phyloP scores from a whole-genome alignment of 2,888 invertebrate species.

The Protonemura montana region DNA sequence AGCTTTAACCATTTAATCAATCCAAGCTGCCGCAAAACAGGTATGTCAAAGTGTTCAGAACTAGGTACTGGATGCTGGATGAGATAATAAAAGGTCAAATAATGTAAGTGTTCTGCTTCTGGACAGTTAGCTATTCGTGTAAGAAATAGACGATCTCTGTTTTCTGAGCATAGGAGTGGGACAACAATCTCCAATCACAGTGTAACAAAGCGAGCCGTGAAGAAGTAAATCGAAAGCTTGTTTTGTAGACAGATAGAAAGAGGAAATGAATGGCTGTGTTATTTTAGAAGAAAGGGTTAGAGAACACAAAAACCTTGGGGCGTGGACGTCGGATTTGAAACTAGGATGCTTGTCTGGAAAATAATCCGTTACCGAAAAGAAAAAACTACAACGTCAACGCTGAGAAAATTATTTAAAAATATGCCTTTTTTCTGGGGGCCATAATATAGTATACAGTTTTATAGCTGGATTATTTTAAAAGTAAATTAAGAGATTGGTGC shows the following conservation, averaged over 20 bases:
- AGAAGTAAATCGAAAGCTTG: neutral
- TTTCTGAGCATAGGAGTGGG: neutral
- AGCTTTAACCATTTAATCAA: neutral
- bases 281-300: neutral
- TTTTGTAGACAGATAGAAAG: neutral
- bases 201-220: neutral
- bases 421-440: neutral
- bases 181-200: neutral
- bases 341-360: neutral
- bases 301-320: neutral
- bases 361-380: neutral
- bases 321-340: neutral
- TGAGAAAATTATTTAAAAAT: slow-evolving; percentile 2
- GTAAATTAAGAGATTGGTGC: neutral
- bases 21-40: neutral
- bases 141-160: neutral
- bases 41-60: neutral
- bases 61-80: neutral
- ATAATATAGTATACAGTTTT: neutral
- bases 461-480: neutral
- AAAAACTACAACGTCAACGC: neutral
- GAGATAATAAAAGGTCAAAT: neutral
- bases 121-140: neutral
- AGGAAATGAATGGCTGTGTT: neutral
- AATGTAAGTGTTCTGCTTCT: neutral